A percentile compares a stretch with the other conserved stretches of the same genome.
Evolutionary conservation across 1,140 invertebrate genomes (phyloP).

Genomic region (Nasonia vitripennis): DNA sequence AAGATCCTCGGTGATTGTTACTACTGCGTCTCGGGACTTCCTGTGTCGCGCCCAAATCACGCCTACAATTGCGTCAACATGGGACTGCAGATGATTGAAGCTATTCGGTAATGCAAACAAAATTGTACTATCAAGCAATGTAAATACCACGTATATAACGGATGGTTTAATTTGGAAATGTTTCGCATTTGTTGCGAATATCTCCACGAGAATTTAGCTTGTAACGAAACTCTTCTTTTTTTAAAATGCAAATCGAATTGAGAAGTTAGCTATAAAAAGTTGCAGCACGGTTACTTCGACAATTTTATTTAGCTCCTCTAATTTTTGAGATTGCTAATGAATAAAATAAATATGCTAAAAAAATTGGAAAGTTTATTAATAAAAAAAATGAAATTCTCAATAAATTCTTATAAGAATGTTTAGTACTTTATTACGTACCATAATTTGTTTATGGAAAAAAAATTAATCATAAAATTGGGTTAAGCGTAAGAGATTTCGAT

Average conservation of each 20-base stretch:
- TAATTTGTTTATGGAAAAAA: no score
- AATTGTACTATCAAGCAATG: no score
- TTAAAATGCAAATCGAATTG: background rate
- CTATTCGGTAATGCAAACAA: slow-evolving; percentile 83
- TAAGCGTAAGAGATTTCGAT: no score
- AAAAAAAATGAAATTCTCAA: no score
- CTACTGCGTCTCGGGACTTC: slow-evolving; percentile 96
- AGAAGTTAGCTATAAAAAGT: background rate
- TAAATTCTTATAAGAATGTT: no score
- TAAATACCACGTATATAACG: no score
- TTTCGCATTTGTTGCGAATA: no score
- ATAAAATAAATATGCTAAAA: background rate
- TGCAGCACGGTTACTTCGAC: background rate
- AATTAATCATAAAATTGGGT: no score
- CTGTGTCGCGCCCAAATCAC: slow-evolving; percentile 93
- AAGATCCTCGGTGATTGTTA: slow-evolving; percentile 98
- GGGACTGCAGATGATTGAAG: slow-evolving; percentile 97
- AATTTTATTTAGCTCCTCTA: background rate
- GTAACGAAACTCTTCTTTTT: background rate
- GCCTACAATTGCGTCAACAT: slow-evolving; percentile 97
- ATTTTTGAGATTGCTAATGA: background rate
- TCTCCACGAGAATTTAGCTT: no score
- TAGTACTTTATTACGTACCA: no score
- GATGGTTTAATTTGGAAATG: background rate
- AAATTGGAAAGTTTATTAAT: background rate